A percentile compares a stretch with the other conserved stretches of the same genome.
Evolutionary conservation across 2,797 vertebrate species (phyloP).

Genomic region (Notamacropus eugenii): DNA sequence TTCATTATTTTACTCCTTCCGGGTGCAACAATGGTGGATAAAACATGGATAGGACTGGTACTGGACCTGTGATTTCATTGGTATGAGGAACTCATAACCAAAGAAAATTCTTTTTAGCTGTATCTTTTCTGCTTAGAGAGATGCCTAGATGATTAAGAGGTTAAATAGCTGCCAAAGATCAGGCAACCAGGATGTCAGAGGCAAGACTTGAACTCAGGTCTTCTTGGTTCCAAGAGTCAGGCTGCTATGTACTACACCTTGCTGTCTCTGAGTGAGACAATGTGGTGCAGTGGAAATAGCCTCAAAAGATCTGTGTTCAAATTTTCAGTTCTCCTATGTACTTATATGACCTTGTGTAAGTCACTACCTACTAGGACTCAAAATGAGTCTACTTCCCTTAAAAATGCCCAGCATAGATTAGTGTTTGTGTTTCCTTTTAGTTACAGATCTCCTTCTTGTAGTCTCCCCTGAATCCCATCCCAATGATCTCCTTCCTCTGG

Average conservation of each 20-base stretch:
- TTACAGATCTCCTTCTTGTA: not conserved
- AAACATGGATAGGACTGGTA: not conserved
- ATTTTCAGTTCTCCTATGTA: not conserved
- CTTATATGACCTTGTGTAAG: not conserved
- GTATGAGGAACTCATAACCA: not conserved
- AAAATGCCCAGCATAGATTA: not conserved
- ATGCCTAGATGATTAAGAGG: not conserved
- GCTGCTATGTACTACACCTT: not conserved
- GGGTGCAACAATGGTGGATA: not conserved
- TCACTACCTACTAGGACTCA: not conserved
- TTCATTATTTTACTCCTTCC: not conserved
- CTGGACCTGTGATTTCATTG: not conserved
- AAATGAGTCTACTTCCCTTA: not conserved
- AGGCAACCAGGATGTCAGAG: not conserved
- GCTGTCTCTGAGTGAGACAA: not conserved
- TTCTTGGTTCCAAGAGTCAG: not conserved
- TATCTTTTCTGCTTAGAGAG: not conserved
- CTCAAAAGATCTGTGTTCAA: not conserved
- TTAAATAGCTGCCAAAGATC: not conserved
- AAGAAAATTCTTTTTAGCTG: not conserved
- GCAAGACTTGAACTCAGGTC: not conserved
- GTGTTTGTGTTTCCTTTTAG: not conserved
- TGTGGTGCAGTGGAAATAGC: not conserved
- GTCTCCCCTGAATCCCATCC: not conserved
- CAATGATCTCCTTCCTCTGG: not conserved